Base-by-base conservation (phyloP, 1,140 invertebrate genomes). In the Lepidurus apus region DNA sequence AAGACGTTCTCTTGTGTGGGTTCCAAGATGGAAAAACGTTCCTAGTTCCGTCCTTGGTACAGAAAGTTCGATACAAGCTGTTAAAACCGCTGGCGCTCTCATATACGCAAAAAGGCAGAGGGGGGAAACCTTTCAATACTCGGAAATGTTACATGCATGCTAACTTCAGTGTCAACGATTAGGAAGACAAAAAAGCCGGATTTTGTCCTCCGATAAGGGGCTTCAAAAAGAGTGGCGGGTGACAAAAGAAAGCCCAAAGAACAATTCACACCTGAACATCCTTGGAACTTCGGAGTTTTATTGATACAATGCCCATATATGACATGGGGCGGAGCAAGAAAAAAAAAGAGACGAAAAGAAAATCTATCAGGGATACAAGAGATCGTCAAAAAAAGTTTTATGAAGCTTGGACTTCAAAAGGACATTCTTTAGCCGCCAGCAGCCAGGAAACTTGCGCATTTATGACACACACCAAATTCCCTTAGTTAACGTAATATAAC, bases 291-390 rank as follows among this genome's bases (percentile, higher is more conserved):
- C 13, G n/a, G 21, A 65, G 13, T 65, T 65, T 65, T 65, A 65
- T 65, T 65, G 53, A 65, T 65, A n/a, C 53, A 65, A n/a, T 65
- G 53, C 53, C 53, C 53, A 65, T n/a, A 65, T 65, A 65, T 65
- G 53, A 65, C 53, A 65, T 21, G 53, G 53, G 53, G 53, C 17
- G 53, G 53, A 65, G 53, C 21, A 13, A 21, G 53, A 17, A 65
- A 65, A 65, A 65, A 21, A n/a, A 17, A 9, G 8, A 65, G 53
- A 9, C 7, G 9, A 21, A 65, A 65, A 65, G 53, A 21, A 65
- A 65, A 17, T 65, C 53, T 65, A 65, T 21, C 53, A 7, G 53
- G 21, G 53, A 65, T 65, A 21, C 53, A 65, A 65, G 53, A 65
- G 9, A 13, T 65, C 8, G n/a, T 13, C 53, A 65, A 17, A 17